Evolutionary conservation across 2,797 vertebrate genomes (phyloP), one percentile per base, ranked within the genome.

Genomic region (Astyanax mexicanus): DNA sequence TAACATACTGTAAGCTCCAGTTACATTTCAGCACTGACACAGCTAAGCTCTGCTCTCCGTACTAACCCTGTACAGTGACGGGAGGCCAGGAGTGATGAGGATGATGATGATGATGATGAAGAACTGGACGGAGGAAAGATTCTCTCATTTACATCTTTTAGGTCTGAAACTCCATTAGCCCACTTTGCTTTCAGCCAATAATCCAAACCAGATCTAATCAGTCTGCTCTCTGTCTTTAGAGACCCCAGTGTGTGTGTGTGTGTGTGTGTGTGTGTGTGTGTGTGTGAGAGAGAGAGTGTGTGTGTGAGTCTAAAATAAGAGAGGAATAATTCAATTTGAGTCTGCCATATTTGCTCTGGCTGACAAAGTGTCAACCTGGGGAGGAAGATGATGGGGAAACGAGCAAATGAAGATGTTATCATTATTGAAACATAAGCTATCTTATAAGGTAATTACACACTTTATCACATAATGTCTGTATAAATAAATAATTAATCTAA

Each of bases 151-250:
- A 58, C 77, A 81, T 78, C 76, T 62, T 83, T 80, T 65, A 80
- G 78, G 58, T 78, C 75, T 75, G 64, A 58, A 81, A 83, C 81
- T 79, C 79, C 70, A 84, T 85, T 84, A 85, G 79, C 81, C 77
- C 73, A 68, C 64, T 79, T 78, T 78, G 64, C 72, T 75, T 75
- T 78, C 47, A 79, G 78, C 74, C 45, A 77, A 72, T 52, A 76
- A 80, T 81, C 65, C 37, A 61, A 71, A 61, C 62, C 62, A 75
- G 77, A 80, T 80, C 58, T 81, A 85, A 83, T 84, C 79, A 83
- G 77, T 72, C 74, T 61, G 75, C 64, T 67, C 64, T 62, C 64
- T 69, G 64, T 76, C 72, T 77, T 75, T 64, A 64, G 54, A 66
- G 42, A 70, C 55, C 64, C 65, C 0, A 64, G 32, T 45, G 51